Evolutionary conservation across 1,140 invertebrate genomes (phyloP), one percentile per base, ranked within the genome.

Genomic region (Cataglyphis hispanica): DNA sequence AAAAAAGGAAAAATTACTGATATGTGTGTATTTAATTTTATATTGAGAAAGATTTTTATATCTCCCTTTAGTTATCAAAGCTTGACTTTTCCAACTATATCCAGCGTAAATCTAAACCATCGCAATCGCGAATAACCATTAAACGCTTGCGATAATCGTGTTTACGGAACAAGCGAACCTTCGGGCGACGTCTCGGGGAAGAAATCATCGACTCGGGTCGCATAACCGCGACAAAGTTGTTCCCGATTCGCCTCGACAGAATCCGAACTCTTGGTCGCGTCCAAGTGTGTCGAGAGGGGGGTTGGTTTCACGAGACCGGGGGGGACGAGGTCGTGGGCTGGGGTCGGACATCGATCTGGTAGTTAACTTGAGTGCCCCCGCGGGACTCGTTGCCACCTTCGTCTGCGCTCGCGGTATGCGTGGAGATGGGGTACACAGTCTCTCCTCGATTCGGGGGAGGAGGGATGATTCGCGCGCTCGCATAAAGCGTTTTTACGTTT

Each of bases 261-360:
- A 63, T 27, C 13, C 53, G 16, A 50, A 4, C 46, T 50, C 56
- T 69, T 46, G 74, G 69, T 84, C 69, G 81, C 74, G 69, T 87
- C 63, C 46, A 81, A 83, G 83, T 53, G 83, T 53, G 61, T 31
- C 66, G 16, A 31, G 2, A 31, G 85, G 75, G 74, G 86, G 86
- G 60, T 80, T 86, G 84, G 60, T 90, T 85, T 74, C 67, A 72
- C 37, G 19, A 19, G 25, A 6, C 16, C n/a, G n/a, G 11, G 53
- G 22, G 22, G 50, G 81, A 89, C 84, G 72, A 84, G 86, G 70
- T 43, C 40, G 40, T 86, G 90, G 58, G 72, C 37, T 74, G 78
- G 91, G 91, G 92, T 92, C 75, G 90, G 90, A 94, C 93, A 94
- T 94, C 93, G 93, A 94, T 94, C 93, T 93, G 92, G 92, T 91